Conservation (phyloP, 2,797 vertebrate genomes). For the Hydrocynus forskahlii region DNA sequence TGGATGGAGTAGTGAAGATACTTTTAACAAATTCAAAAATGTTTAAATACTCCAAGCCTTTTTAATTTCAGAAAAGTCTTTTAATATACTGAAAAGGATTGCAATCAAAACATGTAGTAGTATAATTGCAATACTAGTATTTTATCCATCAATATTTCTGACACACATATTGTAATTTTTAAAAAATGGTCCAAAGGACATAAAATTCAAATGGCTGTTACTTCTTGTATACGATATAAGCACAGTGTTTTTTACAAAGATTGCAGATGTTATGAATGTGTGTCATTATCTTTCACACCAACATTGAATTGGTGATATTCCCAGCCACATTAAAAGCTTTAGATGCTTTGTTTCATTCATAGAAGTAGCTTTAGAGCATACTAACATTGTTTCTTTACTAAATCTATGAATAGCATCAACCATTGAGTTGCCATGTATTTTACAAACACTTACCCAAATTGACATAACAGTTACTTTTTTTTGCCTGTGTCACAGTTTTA, state of each 20-base stretch:
- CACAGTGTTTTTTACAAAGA: neutral
- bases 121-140: too few species aligned
- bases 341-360: neutral
- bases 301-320: neutral
- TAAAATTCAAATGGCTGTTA: neutral
- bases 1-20: too few species aligned
- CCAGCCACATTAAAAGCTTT: neutral
- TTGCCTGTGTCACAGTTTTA: constrained; percentile 9
- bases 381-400: neutral
- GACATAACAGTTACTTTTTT: constrained; percentile 13
- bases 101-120: too few species aligned
- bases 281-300: neutral
- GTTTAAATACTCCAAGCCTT: too few species aligned
- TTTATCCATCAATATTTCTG: too few species aligned
- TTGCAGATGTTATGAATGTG: neutral
- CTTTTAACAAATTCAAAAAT: too few species aligned
- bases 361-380: neutral
- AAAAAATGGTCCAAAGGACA: neutral
- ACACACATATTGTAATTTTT: neutral
- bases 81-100: too few species aligned
- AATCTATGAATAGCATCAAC: neutral
- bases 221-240: neutral
- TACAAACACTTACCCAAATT: neutral
- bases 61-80: too few species aligned
- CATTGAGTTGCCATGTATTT: neutral